Base-by-base conservation (phyloP, 2,888 invertebrate genomes). In the Drosophila austrosaltans region DNA sequence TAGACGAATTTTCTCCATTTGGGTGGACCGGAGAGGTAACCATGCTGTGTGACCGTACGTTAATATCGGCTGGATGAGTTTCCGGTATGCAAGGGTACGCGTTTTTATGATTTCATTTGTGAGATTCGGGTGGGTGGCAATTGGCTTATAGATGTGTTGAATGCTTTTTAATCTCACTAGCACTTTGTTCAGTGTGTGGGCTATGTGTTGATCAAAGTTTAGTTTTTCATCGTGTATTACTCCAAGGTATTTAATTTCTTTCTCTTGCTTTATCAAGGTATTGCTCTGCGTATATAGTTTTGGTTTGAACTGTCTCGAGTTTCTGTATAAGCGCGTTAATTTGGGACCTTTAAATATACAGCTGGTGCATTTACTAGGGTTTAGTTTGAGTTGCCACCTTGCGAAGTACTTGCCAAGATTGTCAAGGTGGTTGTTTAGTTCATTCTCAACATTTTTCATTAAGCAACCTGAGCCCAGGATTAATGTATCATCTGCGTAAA, bases 201-300 rank as follows among this genome's bases (percentile, higher is more conserved):
- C 6, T 10, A 54, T 25, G 1, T 66, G 54, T 3, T 22, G 2
- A 0, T 40, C 30, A 12, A 61, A 61, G 1, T 22, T 60, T 7
- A 66, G 32, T 10, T 60, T 60, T 1, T 44, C 10, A 6, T 66
- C 60, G 22, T 54, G 44, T n/a, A 42, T 56, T 2, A 66, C 25
- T 2, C 60, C 60, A 3, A 66, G 10, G 16, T 66, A 66, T 54
- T 60, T 66, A 2, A 6, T 36, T 36, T 36, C 36, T 36, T 36
- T 36, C 8, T 36, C 36, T 3, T 28, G 28, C 28, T 2, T 28
- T 28, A 28, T 28, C 4, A 28, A 4, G 28, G 28, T 28, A 28
- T 28, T 28, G 4, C 4, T 28, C 4, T 28, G 28, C 0, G 28
- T 28, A 0, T 28, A 28, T 28, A 28, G 16, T 16, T 16, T 16